Percentiles rank a stretch among this genome's conserved stretches.
These are phyloP conservation scores for Enteromius fasciolatus DNA, from an alignment of 2,797 vertebrate genomes.

Conservation along the genomic window DNA sequence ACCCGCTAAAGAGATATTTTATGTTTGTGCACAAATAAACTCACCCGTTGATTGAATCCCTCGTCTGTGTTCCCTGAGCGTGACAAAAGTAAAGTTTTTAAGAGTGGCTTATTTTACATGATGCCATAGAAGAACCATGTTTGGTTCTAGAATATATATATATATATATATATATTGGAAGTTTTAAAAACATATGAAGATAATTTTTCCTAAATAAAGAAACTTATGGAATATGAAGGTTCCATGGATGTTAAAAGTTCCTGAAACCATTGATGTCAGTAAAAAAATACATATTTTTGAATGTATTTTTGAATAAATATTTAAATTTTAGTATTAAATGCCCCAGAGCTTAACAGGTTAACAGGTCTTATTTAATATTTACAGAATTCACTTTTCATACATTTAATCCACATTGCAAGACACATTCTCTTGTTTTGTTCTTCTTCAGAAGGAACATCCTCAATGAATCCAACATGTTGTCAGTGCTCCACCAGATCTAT, in stretches of 20 bases:
- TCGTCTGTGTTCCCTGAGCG: too few species aligned
- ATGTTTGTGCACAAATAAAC: too few species aligned
- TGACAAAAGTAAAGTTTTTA: background rate
- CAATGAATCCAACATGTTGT: conserved; percentile 26
- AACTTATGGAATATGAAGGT: background rate
- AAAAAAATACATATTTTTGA: too few species aligned
- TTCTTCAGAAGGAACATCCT: conserved; percentile 18
- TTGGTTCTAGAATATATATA: background rate
- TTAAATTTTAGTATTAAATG: too few species aligned
- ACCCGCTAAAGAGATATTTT: too few species aligned
- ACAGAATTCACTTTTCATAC: background rate
- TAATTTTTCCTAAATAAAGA: background rate
- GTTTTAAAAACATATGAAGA: background rate
- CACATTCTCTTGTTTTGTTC: background rate
- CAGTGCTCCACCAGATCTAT: conserved; percentile 27
- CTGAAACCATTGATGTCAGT: background rate
- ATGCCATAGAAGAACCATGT: background rate
- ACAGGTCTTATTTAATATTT: background rate
- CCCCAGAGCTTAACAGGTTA: too few species aligned
- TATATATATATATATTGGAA: background rate
- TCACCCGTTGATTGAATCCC: too few species aligned
- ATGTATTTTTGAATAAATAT: too few species aligned
- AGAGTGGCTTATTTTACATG: background rate
- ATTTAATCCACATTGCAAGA: background rate
- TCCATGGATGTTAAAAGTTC: background rate